Conservation (phyloP, 2,113 vertebrate species). For the Nipponia nippon region DNA sequence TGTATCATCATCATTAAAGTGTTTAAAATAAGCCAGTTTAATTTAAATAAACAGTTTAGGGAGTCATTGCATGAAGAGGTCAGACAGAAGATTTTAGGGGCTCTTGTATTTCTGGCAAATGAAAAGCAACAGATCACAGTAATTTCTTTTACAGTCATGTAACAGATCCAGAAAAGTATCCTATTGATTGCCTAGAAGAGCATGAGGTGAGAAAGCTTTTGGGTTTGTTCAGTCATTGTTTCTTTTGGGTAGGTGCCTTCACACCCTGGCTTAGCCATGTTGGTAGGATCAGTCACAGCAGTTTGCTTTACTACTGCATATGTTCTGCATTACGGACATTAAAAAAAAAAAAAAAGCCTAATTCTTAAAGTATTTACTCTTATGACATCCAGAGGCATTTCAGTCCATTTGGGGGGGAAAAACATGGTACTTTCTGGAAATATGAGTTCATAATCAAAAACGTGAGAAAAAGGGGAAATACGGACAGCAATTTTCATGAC, state of each 20-base stretch:
- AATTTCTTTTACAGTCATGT: not conserved
- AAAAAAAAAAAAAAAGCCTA: not conserved
- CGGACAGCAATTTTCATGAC: not conserved
- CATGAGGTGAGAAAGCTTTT: not conserved
- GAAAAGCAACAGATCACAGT: not conserved
- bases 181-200: not conserved
- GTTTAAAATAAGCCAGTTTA: not conserved
- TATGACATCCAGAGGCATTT: not conserved
- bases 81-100: not conserved
- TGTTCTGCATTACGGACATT: not conserved
- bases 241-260: not conserved
- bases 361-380: not conserved
- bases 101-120: not conserved
- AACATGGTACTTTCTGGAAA: not conserved
- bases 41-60: not conserved
- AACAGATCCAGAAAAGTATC: not conserved
- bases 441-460: not conserved
- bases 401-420: too few species aligned
- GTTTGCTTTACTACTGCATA: not conserved
- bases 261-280: not conserved
- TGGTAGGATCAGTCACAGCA: not conserved
- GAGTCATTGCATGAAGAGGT: not conserved
- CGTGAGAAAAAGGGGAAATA: not conserved
- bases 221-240: not conserved
- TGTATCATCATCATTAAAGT: not conserved